phyloP scores from a whole-genome alignment of 2,888 invertebrate species.

The Drosophila barbarae region DNA sequence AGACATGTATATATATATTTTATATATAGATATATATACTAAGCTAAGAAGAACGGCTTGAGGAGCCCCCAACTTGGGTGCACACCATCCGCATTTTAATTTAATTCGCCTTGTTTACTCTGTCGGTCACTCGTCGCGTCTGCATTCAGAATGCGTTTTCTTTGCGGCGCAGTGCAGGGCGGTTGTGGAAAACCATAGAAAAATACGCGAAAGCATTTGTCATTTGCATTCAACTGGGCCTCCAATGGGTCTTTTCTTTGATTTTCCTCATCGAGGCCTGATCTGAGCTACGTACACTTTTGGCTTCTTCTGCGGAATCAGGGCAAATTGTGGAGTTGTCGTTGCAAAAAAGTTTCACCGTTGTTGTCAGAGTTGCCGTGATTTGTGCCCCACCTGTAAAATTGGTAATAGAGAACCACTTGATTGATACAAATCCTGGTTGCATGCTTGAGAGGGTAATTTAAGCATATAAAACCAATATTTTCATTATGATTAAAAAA shows the following conservation, averaged over 20 bases:
- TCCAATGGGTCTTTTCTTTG: conserved; percentile 26
- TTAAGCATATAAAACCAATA: background rate
- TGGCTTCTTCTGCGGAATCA: conserved; percentile 51
- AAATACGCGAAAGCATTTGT: conserved; percentile 41
- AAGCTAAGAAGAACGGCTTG: conserved; percentile 33
- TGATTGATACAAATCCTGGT: conserved; percentile 67
- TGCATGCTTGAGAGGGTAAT: background rate
- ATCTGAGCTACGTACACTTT: conserved; percentile 35
- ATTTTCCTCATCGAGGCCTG: conserved; percentile 20
- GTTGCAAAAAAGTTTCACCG: conserved; percentile 65
- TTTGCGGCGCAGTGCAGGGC: conserved; percentile 39
- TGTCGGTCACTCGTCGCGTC: conserved; percentile 51
- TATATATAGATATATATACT: background rate
- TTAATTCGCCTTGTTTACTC: conserved; percentile 44
- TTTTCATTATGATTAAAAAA: background rate
- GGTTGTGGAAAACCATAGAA: conserved; percentile 34
- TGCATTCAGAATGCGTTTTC: conserved; percentile 66
- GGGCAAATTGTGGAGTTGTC: conserved; percentile 58
- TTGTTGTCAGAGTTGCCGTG: conserved; percentile 51
- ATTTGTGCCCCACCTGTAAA: conserved; percentile 47
- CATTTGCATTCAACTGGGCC: conserved; percentile 42
- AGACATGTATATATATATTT: background rate
- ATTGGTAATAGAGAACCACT: conserved; percentile 32
- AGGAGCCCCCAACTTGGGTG: conserved; percentile 39
- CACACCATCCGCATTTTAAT: conserved; percentile 63